phyloP scores from a whole-genome alignment of 1,140 invertebrate species.

The Parapsyche elsis region DNA sequence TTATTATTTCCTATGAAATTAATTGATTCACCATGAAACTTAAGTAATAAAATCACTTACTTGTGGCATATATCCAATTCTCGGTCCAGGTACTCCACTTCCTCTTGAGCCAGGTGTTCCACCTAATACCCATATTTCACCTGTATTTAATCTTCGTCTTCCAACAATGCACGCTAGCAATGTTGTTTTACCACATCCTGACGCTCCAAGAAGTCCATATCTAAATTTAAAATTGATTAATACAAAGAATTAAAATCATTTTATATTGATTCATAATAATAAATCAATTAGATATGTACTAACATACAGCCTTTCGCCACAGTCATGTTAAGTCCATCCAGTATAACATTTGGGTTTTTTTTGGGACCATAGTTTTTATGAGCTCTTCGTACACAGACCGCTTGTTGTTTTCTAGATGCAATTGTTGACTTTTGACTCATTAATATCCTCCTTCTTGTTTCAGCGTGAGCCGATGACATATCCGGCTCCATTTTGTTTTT shows the following conservation, averaged over 20 bases:
- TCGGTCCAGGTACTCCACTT: conserved; percentile 86
- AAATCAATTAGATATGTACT: conserved; percentile 63
- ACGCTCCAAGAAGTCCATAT: conserved; percentile 88
- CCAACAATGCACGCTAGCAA: conserved; percentile 90
- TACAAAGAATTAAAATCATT: conserved; percentile 49
- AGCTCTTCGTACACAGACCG: conserved; percentile 83
- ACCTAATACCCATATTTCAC: conserved; percentile 88
- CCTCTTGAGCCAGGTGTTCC: conserved; percentile 83
- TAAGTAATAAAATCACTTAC: conserved; percentile 57
- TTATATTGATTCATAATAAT: not conserved
- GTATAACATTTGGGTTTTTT: conserved; percentile 84
- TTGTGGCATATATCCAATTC: conserved; percentile 76
- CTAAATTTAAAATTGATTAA: too few species aligned
- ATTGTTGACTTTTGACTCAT: conserved; percentile 78
- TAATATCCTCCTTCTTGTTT: conserved; percentile 60
- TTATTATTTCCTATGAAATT: not conserved
- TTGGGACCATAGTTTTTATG: conserved; percentile 87
- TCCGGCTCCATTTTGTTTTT: conserved; percentile 19
- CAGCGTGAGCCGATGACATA: conserved; percentile 34
- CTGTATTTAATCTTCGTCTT: conserved; percentile 80
- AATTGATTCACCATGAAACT: not conserved
- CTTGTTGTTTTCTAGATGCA: conserved; percentile 78
- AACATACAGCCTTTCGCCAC: conserved; percentile 92
- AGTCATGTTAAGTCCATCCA: conserved; percentile 90
- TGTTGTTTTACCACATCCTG: conserved; percentile 88